A percentile compares a stretch with the other conserved stretches of the same genome.
Conservation (phyloP, 2,113 vertebrate genomes). For the Gymnobelideus leadbeateri region DNA sequence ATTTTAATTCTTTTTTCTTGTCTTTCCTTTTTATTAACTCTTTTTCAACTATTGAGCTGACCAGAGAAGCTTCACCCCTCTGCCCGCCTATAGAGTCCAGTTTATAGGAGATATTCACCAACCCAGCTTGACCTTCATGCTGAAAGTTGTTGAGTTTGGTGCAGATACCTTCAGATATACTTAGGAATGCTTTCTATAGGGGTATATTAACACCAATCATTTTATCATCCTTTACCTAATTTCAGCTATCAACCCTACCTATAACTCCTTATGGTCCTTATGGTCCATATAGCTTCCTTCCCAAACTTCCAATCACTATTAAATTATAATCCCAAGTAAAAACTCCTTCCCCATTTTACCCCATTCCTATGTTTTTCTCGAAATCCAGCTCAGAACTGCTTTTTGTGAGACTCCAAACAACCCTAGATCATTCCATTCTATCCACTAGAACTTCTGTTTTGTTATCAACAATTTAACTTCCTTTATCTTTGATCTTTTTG, state of each 20-base stretch:
- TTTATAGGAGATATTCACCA: background rate
- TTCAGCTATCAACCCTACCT: background rate
- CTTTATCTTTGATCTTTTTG: background rate
- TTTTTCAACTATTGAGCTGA: background rate
- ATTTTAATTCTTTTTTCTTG: background rate
- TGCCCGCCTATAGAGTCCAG: background rate
- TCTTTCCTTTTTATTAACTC: background rate
- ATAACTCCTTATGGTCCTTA: background rate
- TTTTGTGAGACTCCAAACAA: background rate
- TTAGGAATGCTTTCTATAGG: background rate
- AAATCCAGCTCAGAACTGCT: background rate
- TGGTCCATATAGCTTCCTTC: background rate
- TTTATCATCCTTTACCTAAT: background rate
- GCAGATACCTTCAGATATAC: background rate
- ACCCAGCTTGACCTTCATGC: background rate
- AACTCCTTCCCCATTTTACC: background rate
- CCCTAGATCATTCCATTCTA: background rate
- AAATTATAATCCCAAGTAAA: background rate
- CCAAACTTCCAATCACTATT: background rate
- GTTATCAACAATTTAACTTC: background rate
- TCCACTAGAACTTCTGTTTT: background rate
- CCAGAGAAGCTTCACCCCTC: background rate
- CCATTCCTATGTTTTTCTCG: background rate
- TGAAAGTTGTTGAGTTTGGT: background rate
- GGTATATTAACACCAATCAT: background rate